Base-by-base conservation (phyloP, 1,140 invertebrate genomes). In the Papilio glaucus region DNA sequence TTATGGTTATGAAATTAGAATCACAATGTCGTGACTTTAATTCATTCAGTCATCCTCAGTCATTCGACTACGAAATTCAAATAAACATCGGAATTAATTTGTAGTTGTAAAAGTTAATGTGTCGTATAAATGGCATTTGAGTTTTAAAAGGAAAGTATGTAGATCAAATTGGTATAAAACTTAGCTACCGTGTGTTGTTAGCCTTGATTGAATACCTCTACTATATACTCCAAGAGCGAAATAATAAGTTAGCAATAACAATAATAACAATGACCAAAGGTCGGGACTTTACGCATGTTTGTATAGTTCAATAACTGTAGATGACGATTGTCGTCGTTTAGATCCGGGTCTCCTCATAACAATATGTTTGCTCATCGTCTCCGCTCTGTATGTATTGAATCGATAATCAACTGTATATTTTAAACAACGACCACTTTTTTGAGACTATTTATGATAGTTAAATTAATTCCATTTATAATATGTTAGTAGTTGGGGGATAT, bases 361-460 rank as follows among this genome's bases (percentile, higher is more conserved):
- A 68, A 68, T 68, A n/a, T 69, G 67, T 69, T 69, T 69, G 42
- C 24, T 29, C 26, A 69, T 53, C 42, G 67, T 37, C 45, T 69
- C 8, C 42, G n/a, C 26, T 69, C 21, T n/a, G 41, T 29, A n/a
- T 29, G 24, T 15, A 45, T 33, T 53, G 42, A 69, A 69, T 69
- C 67, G 24, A 37, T 69, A 53, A 69, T 68, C 67, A 69, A 69
- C 45, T 49, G 67, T 69, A n/a, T 26, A 15, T 69, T 53, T 67
- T 69, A 45, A 26, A 45, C 7, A 53, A 6, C 15, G 15, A 45
- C 4, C n/a, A 15, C 5, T n/a, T n/a, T n/a, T 15, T 15, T 45
- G 5, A 15, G 8, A 45, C n/a, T 15, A n/a, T 18, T 18, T 45
- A n/a, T n/a, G 39, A n/a, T n/a, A 7, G 8, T 45, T 45, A 18